Conservation (phyloP, 2,888 invertebrate genomes). For the Ptilodon capucinus region DNA sequence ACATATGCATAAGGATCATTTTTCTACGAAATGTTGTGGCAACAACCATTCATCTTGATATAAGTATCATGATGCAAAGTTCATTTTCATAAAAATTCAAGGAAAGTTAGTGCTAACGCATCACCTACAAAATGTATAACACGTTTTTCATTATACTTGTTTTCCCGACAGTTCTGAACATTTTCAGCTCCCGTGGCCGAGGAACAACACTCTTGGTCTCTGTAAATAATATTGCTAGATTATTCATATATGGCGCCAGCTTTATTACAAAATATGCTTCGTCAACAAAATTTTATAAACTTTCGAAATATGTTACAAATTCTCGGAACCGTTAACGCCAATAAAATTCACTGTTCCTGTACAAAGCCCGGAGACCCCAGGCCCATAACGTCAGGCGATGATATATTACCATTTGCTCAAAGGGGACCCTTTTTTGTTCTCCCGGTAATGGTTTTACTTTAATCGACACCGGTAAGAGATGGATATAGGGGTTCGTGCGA, state of each 20-base stretch:
- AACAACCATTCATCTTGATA: too few relatives aligned
- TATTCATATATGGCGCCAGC: background rate
- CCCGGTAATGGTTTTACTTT: slow-evolving; percentile 78
- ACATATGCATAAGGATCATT: too few relatives aligned
- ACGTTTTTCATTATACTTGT: too few relatives aligned
- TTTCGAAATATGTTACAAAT: slow-evolving; percentile 20
- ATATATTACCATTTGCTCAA: slow-evolving; percentile 81
- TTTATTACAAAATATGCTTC: background rate
- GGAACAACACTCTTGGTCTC: too few relatives aligned
- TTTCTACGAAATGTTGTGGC: too few relatives aligned
- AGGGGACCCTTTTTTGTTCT: slow-evolving; percentile 83
- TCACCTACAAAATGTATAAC: too few relatives aligned
- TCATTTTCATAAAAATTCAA: too few relatives aligned
- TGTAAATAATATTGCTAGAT: background rate
- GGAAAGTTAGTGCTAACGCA: too few relatives aligned
- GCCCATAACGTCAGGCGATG: slow-evolving; percentile 77
- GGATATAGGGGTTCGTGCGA: slow-evolving; percentile 19
- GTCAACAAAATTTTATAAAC: background rate
- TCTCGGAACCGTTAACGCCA: slow-evolving; percentile 61
- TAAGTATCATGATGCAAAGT: too few relatives aligned
- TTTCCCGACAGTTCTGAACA: too few relatives aligned
- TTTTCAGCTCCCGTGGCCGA: too few relatives aligned
- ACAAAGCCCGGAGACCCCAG: slow-evolving; percentile 73
- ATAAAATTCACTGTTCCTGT: slow-evolving; percentile 70
- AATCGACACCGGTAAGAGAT: slow-evolving; percentile 63